Evolutionary conservation across 1,140 invertebrate species (phyloP), one percentile per base, ranked within the genome.

Genomic region (Planococcus citri): DNA sequence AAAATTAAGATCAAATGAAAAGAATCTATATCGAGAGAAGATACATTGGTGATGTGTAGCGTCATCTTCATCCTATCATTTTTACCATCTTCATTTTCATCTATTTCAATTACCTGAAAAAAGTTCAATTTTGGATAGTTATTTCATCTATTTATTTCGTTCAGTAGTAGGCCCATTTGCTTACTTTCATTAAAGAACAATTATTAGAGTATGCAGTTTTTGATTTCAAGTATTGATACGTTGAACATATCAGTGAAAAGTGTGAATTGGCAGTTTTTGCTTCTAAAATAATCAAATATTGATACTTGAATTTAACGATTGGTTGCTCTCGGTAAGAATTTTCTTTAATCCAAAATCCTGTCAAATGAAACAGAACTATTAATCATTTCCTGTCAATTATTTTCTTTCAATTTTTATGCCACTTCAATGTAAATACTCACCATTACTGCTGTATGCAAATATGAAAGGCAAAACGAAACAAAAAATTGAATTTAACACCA

Each of bases 91-190:
- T 77, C 74, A 76, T 87, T 84, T 9, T 75, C 73, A 76, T 88
- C 85, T 70, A 81, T 77, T 80, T 88, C 86, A 73, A 81, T 74
- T 41, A 84, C 80, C 86, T 88, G 73, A n/a, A n/a, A n/a, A n/a
- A n/a, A n/a, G n/a, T n/a, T n/a, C n/a, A n/a, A n/a, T n/a, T n/a
- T n/a, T n/a, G n/a, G n/a, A n/a, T n/a, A n/a, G n/a, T n/a, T n/a
- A n/a, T n/a, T n/a, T n/a, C n/a, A n/a, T n/a, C n/a, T n/a, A n/a
- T n/a, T n/a, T n/a, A n/a, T n/a, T n/a, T n/a, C n/a, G n/a, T n/a
- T n/a, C n/a, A n/a, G n/a, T n/a, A n/a, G n/a, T n/a, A n/a, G n/a
- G n/a, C n/a, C n/a, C n/a, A n/a, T n/a, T n/a, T n/a, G 29, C 29
- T 33, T 51, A 51, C 41, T 20, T 51, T 51, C 12, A 51, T 3